These are phyloP conservation scores for Lepidurus packardi DNA, from an alignment of 1,140 invertebrate genomes.

Conservation along the genomic window DNA sequence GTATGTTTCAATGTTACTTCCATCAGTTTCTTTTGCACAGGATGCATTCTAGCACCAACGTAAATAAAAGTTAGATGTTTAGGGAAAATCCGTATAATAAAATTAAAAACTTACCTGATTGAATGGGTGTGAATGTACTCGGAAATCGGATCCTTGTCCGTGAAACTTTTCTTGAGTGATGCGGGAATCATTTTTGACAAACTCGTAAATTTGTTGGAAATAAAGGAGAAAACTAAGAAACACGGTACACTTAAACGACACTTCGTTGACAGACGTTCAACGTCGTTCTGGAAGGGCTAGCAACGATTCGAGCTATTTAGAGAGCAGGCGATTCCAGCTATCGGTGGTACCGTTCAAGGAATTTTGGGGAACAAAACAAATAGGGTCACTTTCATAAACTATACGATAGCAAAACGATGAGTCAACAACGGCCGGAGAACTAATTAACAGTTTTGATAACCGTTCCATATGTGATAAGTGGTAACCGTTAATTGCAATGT, in stretches of 20 bases:
- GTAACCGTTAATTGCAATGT: no score
- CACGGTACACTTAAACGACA: not conserved
- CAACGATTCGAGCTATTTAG: no score
- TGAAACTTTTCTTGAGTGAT: not conserved
- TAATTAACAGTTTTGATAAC: no score
- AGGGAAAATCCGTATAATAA: not conserved
- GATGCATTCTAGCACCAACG: conserved; percentile 20
- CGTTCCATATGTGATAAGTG: no score
- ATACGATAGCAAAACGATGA: no score
- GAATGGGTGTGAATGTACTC: conserved; percentile 26
- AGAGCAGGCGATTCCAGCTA: no score
- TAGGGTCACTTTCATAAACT: no score
- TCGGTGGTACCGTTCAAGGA: no score
- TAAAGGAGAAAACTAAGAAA: no score
- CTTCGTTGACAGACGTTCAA: not conserved
- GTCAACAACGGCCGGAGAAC: no score
- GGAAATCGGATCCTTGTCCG: conserved; percentile 1
- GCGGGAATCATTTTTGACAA: not conserved
- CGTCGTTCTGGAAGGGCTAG: not conserved
- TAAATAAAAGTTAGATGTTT: not conserved
- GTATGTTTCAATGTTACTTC: conserved; percentile 36
- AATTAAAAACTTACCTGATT: conserved; percentile 23
- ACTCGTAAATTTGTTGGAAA: no score
- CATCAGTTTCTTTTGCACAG: conserved; percentile 34
- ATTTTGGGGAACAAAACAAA: no score